Conservation (phyloP, 2,797 vertebrate genomes). For the Aratinga solstitialis region DNA sequence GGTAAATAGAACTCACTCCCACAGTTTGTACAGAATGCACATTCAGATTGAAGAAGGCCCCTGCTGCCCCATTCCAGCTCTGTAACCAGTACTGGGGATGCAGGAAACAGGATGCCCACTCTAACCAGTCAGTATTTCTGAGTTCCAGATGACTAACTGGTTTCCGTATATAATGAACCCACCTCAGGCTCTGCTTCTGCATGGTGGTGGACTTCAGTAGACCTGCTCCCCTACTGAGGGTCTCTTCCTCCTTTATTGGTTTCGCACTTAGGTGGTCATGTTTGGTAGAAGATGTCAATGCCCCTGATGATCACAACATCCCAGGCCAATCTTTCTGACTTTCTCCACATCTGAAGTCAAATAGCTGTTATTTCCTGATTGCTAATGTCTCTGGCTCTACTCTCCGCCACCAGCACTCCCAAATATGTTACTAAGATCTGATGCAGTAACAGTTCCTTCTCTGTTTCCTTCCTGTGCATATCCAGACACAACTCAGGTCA, state of each 20-base stretch:
- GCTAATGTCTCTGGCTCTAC: background rate
- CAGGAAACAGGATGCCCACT: background rate
- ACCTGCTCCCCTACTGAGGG: background rate
- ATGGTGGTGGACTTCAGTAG: background rate
- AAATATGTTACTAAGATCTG: background rate
- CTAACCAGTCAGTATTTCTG: background rate
- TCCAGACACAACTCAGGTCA: background rate
- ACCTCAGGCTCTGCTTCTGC: background rate
- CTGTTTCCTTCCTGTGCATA: background rate
- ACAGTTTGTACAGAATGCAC: background rate
- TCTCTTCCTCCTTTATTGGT: background rate
- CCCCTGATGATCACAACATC: background rate
- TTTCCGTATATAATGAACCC: background rate
- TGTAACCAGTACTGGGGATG: accelerated
- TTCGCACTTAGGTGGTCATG: background rate
- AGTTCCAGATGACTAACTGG: background rate
- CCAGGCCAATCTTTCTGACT: background rate
- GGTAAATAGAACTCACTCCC: background rate
- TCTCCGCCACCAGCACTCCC: accelerated
- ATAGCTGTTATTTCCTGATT: background rate
- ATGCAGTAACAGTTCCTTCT: background rate
- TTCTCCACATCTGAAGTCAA: background rate
- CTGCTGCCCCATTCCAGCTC: background rate
- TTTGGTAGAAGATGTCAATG: background rate
- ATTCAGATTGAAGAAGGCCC: background rate